Conservation (phyloP, 1,140 invertebrate species). For the Ephestia elutella region DNA sequence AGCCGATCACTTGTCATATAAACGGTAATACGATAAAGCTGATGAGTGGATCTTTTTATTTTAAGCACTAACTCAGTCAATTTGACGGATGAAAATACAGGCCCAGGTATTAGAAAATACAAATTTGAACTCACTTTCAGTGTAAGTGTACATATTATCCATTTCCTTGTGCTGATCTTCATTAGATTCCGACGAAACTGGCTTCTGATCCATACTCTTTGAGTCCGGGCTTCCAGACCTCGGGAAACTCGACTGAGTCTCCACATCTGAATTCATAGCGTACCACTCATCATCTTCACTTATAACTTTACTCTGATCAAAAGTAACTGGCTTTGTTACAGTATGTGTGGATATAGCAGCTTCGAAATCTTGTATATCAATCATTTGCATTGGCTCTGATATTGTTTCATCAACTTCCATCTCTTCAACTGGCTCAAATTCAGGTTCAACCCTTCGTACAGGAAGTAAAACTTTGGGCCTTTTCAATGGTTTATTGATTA, state of each 20-base stretch:
- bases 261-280: conserved; percentile 46
- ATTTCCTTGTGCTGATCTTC: conserved; percentile 41
- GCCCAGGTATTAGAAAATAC: too few relatives aligned
- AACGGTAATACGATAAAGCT: too few relatives aligned
- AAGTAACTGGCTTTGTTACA: conserved; percentile 38
- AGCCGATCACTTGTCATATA: too few relatives aligned
- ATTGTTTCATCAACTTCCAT: conserved; percentile 19
- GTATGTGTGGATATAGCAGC: conserved; percentile 55
- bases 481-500: conserved; percentile 48
- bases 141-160: conserved; percentile 47
- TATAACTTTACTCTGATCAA: conserved; percentile 24
- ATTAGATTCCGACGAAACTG: conserved; percentile 36
- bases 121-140: conserved; percentile 48
- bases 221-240: conserved; percentile 56
- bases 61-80: too few relatives aligned
- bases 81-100: too few relatives aligned
- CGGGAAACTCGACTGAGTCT: conserved; percentile 55
- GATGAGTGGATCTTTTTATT: too few relatives aligned
- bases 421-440: conserved; percentile 16
- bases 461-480: conserved; percentile 53
- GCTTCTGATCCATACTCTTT: conserved; percentile 34
- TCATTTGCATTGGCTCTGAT: conserved; percentile 12
- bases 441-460: conserved; percentile 41
- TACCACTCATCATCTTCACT: conserved; percentile 59
- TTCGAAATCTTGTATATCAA: conserved; percentile 47